Evolutionary conservation across 2,113 vertebrate species (phyloP), one percentile per base, ranked within the genome.

Genomic region (Larimichthys crocea): DNA sequence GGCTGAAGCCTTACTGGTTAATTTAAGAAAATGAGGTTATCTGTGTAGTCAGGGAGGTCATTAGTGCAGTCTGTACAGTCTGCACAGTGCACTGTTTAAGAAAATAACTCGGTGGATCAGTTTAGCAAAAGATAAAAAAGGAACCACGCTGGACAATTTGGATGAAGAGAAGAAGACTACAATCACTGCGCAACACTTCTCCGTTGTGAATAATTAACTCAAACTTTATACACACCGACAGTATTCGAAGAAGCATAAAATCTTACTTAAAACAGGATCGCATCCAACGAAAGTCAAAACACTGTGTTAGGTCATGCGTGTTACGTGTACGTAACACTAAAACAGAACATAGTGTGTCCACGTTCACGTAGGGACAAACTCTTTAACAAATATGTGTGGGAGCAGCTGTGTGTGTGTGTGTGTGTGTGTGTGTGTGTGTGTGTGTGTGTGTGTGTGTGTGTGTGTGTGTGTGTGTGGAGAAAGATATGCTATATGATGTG

Each of bases 401-500:
- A 40, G 7, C 5, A 49, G 48, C 16, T 49, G 48, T 49, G 48
- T 49, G 63, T 14, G 44, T 46, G 44, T 57, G 60, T 63, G 78
- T 24, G 56, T 49, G 14, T 57, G 61, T 44, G n/a, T 31, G 64
- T 56, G 67, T 79, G 7, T 3, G 53, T 57, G 53, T 63, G 78
- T 24, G 56, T 56, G 14, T 57, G 61, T 50, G 26, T 31, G 64
- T 63, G 67, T 79, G 7, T 5, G 53, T 56, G 60, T 63, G 78
- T 24, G 56, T 55, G 14, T 57, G 61, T 50, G 26, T 31, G 64
- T 63, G 67, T 79, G 7, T 5, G 53, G 11, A 19, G 24, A 53
- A 40, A 11, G 64, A 74, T 88, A 79, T 66, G 79, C 71, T 78
- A 86, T 81, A 85, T 85, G 80, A 80, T 87, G 70, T 83, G 64